Base-by-base conservation (phyloP, 2,888 invertebrate species). In the Eugnorisma glareosa region DNA sequence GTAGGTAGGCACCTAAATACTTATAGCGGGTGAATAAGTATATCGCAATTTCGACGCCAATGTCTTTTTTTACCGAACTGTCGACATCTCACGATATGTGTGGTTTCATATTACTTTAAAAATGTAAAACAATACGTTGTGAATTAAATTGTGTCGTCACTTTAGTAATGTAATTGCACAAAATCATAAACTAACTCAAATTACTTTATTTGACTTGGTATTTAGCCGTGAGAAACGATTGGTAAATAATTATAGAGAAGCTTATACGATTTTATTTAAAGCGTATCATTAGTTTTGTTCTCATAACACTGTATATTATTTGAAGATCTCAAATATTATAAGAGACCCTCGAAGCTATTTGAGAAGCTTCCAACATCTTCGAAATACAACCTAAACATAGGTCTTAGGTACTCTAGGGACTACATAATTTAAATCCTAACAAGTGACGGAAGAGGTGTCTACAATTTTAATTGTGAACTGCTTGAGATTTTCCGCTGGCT, bases 71-170 rank as follows among this genome's bases (percentile, higher is more conserved):
- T 84, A 82, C 75, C 51, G 45, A 21, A 79, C 84, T 90, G 88
- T 89, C 89, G 89, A 87, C 85, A 89, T 81, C 82, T 72, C 77
- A 61, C n/a, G 63, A 67, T 79, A 74, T 77, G 69, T 77, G 77
- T 77, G 77, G 75, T 72, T 79, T 81, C 77, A 66, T 76, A 84
- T 85, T 77, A 79, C 72, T 75, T 84, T 68, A 68, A 78, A 83
- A 85, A 91, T 87, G 76, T 86, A 87, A 88, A 88, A 89, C 89
- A 89, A 90, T 89, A 86, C 85, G 76, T 86, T 83, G 84, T 88
- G 85, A 87, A 88, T 86, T 81, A 78, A 82, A 70, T 72, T 86
- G 82, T 82, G 79, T 68, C 71, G 80, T 82, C 81, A 86, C 84
- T 82, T 77, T 81, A 80, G 87, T 81, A 79, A 89, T 24, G 83